These are phyloP conservation scores for Diadema setosum DNA, from an alignment of 35 echinoderm and acorn worm genomes.

Conservation along the genomic window DNA sequence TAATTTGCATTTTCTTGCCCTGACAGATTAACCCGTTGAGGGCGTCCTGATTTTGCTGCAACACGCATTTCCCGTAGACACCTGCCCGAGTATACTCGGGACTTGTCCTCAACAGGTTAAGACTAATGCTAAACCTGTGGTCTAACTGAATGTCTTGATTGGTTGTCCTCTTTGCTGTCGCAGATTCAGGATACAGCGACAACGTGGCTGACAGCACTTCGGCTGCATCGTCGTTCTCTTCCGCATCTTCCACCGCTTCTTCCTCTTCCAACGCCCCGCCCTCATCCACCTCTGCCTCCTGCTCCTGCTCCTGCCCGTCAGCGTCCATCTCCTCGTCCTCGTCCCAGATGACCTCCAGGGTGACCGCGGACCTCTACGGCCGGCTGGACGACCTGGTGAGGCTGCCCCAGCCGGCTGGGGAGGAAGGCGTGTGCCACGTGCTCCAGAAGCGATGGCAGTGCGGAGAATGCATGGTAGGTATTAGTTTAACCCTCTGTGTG, in stretches of 20 bases:
- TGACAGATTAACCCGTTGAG: too few relatives aligned
- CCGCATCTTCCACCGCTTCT: not conserved
- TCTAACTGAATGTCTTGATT: too few relatives aligned
- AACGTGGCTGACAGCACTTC: not conserved
- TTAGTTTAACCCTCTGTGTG: too few relatives aligned
- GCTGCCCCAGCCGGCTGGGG: not conserved
- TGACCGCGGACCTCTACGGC: not conserved
- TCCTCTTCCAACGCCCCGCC: not conserved
- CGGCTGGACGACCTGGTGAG: constrained; percentile 6
- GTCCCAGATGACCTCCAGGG: not conserved
- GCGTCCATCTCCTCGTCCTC: not conserved
- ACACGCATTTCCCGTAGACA: too few relatives aligned
- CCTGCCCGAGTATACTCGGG: too few relatives aligned
- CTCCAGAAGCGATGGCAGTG: not conserved
- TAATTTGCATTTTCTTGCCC: too few relatives aligned
- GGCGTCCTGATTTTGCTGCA: too few relatives aligned
- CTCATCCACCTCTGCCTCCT: not conserved
- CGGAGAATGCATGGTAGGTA: not conserved
- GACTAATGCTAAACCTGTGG: too few relatives aligned
- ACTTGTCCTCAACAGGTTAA: too few relatives aligned
- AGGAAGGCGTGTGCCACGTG: not conserved
- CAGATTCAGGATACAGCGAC: constrained; percentile 25
- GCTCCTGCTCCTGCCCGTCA: not conserved
- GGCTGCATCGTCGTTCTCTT: not conserved
- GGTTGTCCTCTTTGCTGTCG: not conserved